Evolutionary conservation across 2,888 invertebrate species (phyloP).

Genomic region (Laothoe populi): DNA sequence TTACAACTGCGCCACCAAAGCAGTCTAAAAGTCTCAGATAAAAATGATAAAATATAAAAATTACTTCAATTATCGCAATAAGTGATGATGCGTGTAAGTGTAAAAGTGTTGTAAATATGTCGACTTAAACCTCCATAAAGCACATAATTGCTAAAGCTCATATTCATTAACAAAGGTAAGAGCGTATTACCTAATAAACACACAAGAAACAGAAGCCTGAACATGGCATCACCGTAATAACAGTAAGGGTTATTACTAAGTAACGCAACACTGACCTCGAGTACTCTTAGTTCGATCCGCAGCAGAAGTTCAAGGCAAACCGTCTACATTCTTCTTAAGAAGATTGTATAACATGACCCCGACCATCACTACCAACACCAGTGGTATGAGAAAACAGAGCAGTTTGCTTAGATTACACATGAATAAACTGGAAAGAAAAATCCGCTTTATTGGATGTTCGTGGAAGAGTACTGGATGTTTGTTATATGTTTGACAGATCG

Average conservation of each 20-base stretch:
- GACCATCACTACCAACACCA: constrained; percentile 15
- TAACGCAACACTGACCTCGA: constrained; percentile 15
- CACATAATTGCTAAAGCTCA: background rate
- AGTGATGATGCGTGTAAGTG: too few species aligned
- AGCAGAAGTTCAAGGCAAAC: constrained; percentile 2
- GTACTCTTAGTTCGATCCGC: background rate
- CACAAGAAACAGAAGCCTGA: background rate
- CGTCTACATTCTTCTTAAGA: background rate
- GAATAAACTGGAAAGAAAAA: background rate
- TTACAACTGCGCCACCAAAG: too few species aligned
- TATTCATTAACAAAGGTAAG: background rate
- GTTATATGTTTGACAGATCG: too few species aligned
- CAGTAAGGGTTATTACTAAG: background rate
- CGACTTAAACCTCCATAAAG: background rate
- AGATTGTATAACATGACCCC: background rate
- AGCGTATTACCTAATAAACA: background rate
- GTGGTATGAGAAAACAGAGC: constrained; percentile 1
- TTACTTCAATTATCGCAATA: too few species aligned
- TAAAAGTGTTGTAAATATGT: too few species aligned
- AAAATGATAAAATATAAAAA: too few species aligned
- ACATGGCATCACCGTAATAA: background rate
- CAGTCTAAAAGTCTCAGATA: too few species aligned
- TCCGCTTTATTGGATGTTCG: too few species aligned
- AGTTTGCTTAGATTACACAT: constrained; percentile 1
- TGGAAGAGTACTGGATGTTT: too few species aligned